Base-by-base conservation (phyloP, 2,888 invertebrate genomes). In the Cecidostiba fungosa region DNA sequence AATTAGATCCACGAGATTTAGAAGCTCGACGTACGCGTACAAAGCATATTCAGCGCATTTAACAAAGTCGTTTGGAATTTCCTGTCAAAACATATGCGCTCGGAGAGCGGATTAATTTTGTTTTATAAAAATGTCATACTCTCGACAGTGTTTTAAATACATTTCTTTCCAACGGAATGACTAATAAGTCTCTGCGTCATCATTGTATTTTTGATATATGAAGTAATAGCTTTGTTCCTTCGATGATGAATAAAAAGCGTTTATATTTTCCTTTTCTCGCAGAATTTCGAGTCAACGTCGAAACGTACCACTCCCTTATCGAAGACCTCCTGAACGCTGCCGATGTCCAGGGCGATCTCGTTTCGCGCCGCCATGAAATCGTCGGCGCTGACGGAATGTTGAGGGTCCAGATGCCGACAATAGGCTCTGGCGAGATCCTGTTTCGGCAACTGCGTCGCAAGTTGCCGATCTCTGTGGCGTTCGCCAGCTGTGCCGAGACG, bases 341-440 rank as follows among this genome's bases (percentile, higher is more conserved):
- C 99, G 92, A 99, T 98, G 93, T 99, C 99, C 92, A 99, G 95
- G 66, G 99, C 98, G 90, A 98, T 97, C 94, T 98, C 98, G 94
- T 99, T 99, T 80, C 99, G 95, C 82, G 97, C 97, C 78, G 98
- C 96, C 89, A 99, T 97, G 94, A 99, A 99, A 94, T 99, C 98
- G 94, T 98, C 97, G 93, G 97, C 99, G 90, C 97, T 96, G 89
- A 96, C 96, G 91, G 96, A 95, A 92, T 97, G 96, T 91, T 95
- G 95, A 26, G 96, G 94, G 88, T 97, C 97, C 85, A 99, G 95
- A 93, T 98, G 97, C 91, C 96, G 96, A 94, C 98, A 98, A 92
- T 98, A 98, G 81, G 97, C 96, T 89, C 97, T 94, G 12, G 98
- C 97, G 85, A 99, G 95, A 93, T 99, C 99, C 94, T 99, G 98